Conservation (phyloP, 2,888 invertebrate species). For the Caenorhabditis sp. region DNA sequence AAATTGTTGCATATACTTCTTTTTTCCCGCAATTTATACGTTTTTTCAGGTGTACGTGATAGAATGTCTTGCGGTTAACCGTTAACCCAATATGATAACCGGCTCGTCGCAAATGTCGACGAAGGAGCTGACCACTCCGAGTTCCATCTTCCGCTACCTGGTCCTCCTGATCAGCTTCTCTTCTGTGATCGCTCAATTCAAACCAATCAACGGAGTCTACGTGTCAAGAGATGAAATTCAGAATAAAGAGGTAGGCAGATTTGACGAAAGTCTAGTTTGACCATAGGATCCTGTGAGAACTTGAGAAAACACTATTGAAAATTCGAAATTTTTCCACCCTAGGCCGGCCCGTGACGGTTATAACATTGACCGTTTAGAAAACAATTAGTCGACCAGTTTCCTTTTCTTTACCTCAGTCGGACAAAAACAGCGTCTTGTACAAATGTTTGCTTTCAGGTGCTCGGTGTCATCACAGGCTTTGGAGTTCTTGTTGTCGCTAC, state of each 20-base stretch:
- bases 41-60: slow-evolving; percentile 19
- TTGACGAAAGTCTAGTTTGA: too few species aligned
- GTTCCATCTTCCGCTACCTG: slow-evolving; percentile 37
- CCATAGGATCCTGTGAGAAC: too few species aligned
- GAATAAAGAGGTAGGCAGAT: slow-evolving; percentile 43
- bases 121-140: slow-evolving; percentile 35
- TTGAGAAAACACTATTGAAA: too few species aligned
- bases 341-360: too few species aligned
- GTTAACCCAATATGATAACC: slow-evolving; percentile 15
- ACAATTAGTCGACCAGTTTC: too few species aligned
- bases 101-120: slow-evolving; percentile 19
- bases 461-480: slow-evolving; percentile 32
- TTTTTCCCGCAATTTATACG: slow-evolving; percentile 13
- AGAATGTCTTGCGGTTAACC: slow-evolving; percentile 40
- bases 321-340: too few species aligned
- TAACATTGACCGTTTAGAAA: too few species aligned
- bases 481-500: slow-evolving; percentile 48
- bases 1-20: slow-evolving; percentile 31
- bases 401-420: too few species aligned
- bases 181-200: slow-evolving; percentile 20
- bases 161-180: slow-evolving; percentile 25
- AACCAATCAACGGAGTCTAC: slow-evolving; percentile 40
- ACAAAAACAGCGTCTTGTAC: neutral
- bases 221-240: slow-evolving; percentile 44
- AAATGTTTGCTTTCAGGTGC: slow-evolving; percentile 20